Conservation (phyloP, 23 tunicate genomes). For the Halocynthia roretzi region DNA sequence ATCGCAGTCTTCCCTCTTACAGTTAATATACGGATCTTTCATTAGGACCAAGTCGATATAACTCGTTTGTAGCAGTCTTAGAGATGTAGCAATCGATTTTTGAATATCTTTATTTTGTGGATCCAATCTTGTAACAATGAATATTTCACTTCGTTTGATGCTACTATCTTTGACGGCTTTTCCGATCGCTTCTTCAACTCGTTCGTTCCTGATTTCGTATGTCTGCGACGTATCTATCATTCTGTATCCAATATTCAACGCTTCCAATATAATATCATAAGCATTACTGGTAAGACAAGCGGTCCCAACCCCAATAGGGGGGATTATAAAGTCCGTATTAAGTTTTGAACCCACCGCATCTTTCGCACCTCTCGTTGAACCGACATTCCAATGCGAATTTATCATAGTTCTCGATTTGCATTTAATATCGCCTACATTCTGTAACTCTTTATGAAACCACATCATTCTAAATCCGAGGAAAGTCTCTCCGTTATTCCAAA, state of each 20-base stretch:
- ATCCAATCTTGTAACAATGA: constrained; percentile 27
- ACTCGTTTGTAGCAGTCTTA: constrained; percentile 27
- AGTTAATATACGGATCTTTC: constrained; percentile 10
- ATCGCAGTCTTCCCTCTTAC: constrained; percentile 9
- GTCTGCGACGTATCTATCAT: constrained; percentile 36
- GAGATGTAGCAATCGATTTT: neutral
- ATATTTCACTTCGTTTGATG: constrained; percentile 16
- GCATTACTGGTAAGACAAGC: constrained; percentile 15
- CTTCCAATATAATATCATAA: constrained; percentile 14
- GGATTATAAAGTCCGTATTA: constrained; percentile 40
- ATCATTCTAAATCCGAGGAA: neutral
- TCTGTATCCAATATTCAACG: constrained; percentile 44
- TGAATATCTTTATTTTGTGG: constrained; percentile 11
- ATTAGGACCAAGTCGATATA: constrained; percentile 39
- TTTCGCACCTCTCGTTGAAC: neutral
- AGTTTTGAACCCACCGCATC: neutral
- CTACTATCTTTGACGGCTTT: constrained; percentile 26
- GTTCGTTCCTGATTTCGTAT: constrained; percentile 3
- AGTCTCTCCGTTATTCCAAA: constrained; percentile 8
- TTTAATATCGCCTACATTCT: too few species aligned
- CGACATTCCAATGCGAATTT: neutral
- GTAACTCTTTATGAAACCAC: too few species aligned
- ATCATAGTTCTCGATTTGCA: too few species aligned
- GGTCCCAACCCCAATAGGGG: constrained; percentile 47
- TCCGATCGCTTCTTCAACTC: constrained; percentile 28